Percentiles rank a stretch among this genome's conserved stretches.
phyloP scores from a whole-genome alignment of 2,888 invertebrate genomes.

The Achlya flavicornis region DNA sequence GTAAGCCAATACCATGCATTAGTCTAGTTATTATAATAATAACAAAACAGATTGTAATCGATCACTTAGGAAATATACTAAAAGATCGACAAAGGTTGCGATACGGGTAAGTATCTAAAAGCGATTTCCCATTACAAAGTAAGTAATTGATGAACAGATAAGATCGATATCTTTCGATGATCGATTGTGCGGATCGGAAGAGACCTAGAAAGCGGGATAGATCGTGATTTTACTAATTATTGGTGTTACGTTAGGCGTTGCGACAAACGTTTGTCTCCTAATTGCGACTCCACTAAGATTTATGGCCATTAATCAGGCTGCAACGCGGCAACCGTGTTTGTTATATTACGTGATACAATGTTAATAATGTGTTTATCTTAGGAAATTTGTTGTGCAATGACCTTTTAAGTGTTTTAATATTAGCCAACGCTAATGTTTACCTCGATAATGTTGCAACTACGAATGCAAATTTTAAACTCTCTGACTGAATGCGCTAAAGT shows the following conservation, averaged over 20 bases:
- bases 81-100: constrained; percentile 17
- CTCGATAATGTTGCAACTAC: constrained; percentile 27
- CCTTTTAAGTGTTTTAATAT: constrained; percentile 64
- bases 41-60: not conserved
- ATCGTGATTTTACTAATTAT: constrained; percentile 80
- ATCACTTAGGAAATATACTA: constrained; percentile 3
- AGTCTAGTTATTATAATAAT: not conserved
- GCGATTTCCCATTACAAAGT: constrained; percentile 56
- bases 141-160: constrained; percentile 54
- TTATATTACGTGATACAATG: constrained; percentile 65
- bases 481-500: constrained; percentile 14
- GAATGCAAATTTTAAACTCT: constrained; percentile 15
- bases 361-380: constrained; percentile 64
- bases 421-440: constrained; percentile 50
- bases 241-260: constrained; percentile 69
- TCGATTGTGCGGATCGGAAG: constrained; percentile 71
- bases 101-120: constrained; percentile 42
- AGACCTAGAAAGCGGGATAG: constrained; percentile 73
- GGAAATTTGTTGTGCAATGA: constrained; percentile 64
- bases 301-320: constrained; percentile 67
- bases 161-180: constrained; percentile 72
- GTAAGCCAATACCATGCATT: too few species aligned
- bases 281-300: constrained; percentile 71
- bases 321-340: constrained; percentile 54
- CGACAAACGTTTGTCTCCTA: constrained; percentile 71